These are phyloP conservation scores for Zhuqinia jingwanae DNA, from an alignment of 2,888 invertebrate genomes.

Conservation along the genomic window DNA sequence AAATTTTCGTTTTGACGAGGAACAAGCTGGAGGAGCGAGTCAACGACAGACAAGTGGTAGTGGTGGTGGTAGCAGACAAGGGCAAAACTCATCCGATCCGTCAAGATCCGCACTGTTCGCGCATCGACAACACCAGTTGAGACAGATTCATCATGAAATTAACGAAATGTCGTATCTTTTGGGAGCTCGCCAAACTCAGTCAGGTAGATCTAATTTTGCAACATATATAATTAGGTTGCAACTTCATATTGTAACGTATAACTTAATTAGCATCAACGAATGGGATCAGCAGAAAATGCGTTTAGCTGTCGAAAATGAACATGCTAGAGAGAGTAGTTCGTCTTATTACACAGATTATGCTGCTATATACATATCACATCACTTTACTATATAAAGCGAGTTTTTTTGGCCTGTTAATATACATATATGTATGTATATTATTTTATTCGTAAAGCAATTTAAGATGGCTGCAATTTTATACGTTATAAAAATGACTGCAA, in stretches of 20 bases:
- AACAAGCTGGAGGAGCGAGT: slow-evolving; percentile 1
- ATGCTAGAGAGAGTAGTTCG: too few relatives aligned
- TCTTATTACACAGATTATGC: too few relatives aligned
- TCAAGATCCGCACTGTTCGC: slow-evolving; percentile 68
- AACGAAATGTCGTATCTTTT: slow-evolving; percentile 72
- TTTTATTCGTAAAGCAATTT: too few relatives aligned
- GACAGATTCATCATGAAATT: slow-evolving; percentile 74
- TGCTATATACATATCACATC: too few relatives aligned
- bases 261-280: slow-evolving; percentile 6
- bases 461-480: too few relatives aligned
- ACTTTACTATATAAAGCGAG: too few relatives aligned
- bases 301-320: too few relatives aligned
- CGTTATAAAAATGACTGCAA: too few relatives aligned
- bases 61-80: slow-evolving; percentile 25
- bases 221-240: background rate
- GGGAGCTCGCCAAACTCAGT: slow-evolving; percentile 66
- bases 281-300: slow-evolving; percentile 21
- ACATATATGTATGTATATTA: background rate
- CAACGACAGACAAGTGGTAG: slow-evolving; percentile 1
- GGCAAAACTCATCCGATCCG: slow-evolving; percentile 58
- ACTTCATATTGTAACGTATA: background rate
- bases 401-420: too few relatives aligned
- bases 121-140: slow-evolving; percentile 72
- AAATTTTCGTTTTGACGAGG: slow-evolving; percentile 54
- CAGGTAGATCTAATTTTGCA: slow-evolving; percentile 54